Conservation (phyloP, 2,888 invertebrate genomes). For the Bruchidius siliquastri region DNA sequence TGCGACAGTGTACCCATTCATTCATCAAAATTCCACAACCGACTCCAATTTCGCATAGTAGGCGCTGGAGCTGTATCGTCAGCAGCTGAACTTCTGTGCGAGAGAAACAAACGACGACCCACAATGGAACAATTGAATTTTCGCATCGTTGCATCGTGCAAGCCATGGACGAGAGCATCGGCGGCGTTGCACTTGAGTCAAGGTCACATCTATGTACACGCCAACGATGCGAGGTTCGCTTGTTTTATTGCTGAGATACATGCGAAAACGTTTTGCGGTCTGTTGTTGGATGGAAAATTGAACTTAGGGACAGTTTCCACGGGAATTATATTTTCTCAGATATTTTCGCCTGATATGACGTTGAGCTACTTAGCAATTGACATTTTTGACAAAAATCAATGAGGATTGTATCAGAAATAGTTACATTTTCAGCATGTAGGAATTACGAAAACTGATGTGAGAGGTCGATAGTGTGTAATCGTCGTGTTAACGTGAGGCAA, state of each 20-base stretch:
- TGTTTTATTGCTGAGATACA: neutral
- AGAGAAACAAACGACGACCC: slow-evolving; percentile 15
- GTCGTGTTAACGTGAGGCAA: too few species aligned
- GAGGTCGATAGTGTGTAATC: too few species aligned
- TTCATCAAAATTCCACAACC: neutral
- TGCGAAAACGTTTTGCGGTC: neutral
- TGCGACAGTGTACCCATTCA: neutral
- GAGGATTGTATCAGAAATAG: too few species aligned
- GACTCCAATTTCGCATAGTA: neutral
- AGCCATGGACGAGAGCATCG: neutral
- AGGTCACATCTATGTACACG: neutral
- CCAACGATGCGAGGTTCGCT: neutral
- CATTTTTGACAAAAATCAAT: too few species aligned
- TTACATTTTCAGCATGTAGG: too few species aligned
- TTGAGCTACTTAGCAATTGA: too few species aligned
- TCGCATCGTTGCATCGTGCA: slow-evolving; percentile 25
- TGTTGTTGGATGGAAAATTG: neutral
- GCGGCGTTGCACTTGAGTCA: neutral
- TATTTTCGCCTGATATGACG: too few species aligned
- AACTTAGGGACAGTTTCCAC: too few species aligned
- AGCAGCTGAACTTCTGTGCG: slow-evolving; percentile 3
- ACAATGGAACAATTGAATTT: slow-evolving; percentile 28
- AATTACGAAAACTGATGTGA: too few species aligned
- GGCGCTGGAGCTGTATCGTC: neutral
- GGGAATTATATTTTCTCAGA: too few species aligned